A percentile compares a stretch with the other conserved stretches of the same genome.
Conservation (phyloP, 2,888 invertebrate species). For the Syrphus vitripennis region DNA sequence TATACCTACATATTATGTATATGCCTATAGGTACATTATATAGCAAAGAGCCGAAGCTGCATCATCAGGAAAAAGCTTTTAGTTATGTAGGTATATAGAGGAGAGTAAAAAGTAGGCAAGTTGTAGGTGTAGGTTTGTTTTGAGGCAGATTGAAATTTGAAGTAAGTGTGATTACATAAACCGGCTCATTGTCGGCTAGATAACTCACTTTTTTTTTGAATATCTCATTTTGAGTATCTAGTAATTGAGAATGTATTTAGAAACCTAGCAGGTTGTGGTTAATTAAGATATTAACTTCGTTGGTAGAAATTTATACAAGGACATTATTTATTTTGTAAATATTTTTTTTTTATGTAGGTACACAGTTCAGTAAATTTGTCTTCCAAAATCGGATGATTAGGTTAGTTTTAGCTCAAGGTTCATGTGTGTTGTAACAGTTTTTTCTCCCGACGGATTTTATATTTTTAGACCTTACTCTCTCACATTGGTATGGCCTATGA, state of each 20-base stretch:
- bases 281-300: neutral
- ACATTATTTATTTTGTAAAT: neutral
- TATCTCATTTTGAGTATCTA: neutral
- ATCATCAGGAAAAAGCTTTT: constrained; percentile 45
- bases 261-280: neutral
- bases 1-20: neutral
- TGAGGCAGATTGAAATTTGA: constrained; percentile 17
- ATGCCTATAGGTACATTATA: neutral
- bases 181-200: constrained; percentile 41
- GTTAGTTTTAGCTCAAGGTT: too few species aligned
- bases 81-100: neutral
- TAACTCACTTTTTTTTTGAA: neutral
- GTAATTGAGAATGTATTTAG: neutral
- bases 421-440: too few species aligned
- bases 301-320: neutral
- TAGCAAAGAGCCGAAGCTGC: neutral
- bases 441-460: too few species aligned
- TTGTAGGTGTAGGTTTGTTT: neutral
- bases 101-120: neutral
- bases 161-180: constrained; percentile 64
- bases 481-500: too few species aligned
- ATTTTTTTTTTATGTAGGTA: too few species aligned
- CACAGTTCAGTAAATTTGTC: too few species aligned
- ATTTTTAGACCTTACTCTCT: too few species aligned
- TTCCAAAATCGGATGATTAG: too few species aligned